A percentile compares a stretch with the other conserved stretches of the same genome.
Evolutionary conservation across 23 tunicate species (phyloP).

Genomic region (Phallusia fumigata): DNA sequence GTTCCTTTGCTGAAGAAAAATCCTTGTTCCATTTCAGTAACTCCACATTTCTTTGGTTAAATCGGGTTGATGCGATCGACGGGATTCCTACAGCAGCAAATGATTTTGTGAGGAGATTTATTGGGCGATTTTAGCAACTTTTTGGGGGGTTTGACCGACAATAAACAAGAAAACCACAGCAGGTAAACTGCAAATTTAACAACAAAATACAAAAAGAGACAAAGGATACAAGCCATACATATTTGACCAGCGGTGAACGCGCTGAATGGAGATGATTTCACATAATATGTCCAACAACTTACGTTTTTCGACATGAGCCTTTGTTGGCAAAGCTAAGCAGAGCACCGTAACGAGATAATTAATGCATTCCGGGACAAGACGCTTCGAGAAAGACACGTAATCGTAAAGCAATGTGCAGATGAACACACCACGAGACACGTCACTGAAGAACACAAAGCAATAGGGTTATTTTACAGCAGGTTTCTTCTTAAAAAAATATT

Average conservation of each 20-base stretch:
- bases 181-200: too few species aligned
- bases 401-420: constrained; percentile 63
- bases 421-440: constrained; percentile 61
- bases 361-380: constrained; percentile 75
- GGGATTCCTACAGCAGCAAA: not conserved
- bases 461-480: too few species aligned
- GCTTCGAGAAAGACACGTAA: constrained; percentile 68
- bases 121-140: too few species aligned
- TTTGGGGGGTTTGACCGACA: too few species aligned
- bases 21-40: not conserved
- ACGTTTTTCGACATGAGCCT: not conserved
- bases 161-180: too few species aligned
- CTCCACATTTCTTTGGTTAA: not conserved
- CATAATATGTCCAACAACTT: not conserved
- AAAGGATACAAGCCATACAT: too few species aligned
- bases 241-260: too few species aligned
- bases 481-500: too few species aligned
- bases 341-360: constrained; percentile 55
- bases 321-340: constrained; percentile 36
- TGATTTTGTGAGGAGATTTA: too few species aligned
- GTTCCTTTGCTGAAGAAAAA: not conserved
- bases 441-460: constrained; percentile 39
- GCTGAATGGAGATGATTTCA: too few species aligned
- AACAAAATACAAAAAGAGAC: too few species aligned
- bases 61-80: not conserved